Base-by-base conservation (phyloP, 2,888 invertebrate species). In the Parnassius apollo region DNA sequence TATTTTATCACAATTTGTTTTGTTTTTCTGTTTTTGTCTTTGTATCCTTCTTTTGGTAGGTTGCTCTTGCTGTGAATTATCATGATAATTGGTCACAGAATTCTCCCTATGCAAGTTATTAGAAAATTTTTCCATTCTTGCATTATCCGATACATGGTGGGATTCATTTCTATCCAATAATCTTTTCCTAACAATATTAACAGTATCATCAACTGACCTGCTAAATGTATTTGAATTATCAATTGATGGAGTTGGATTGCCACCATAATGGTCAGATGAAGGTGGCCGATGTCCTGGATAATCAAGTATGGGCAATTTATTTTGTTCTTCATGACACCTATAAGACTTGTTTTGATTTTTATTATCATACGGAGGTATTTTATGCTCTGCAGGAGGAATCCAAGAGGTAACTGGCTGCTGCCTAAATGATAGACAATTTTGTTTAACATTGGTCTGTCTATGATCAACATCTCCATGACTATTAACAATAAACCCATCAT, bases 161-260 rank as follows among this genome's bases (percentile, higher is more conserved):
- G 81, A 71, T 59, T 90, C 87, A 72, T 75, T 82, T n/a, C 89
- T 81, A 70, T 82, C 86, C 64, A 84, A 68, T 35, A 91, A 70
- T 58, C 83, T 73, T 70, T 80, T 87, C 55, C 90, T 79, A 4
- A 91, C 77, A 65, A 91, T 86, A 71, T 91, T 85, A 50, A 91
- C 91, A 52, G 91, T 91, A 65, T 91, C 91, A 75, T 88, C 86
- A 35, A 91, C 83, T 50, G 91, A 90, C 13, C 84, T 74, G 62
- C 83, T 89, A 68, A 88, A 91, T 53, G 83, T 80, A 66, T 88
- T 79, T 25, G 89, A 87, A 62, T 82, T 87, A 64, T 85, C 87
- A 57, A 77, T 77, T 2, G 75, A 73, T 18, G 84, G 73, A 9
- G 78, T 77, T 54, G 84, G 74, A 61, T 80, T 85, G 2, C 81